Base-by-base conservation (phyloP, 2,888 invertebrate genomes). In the Dromius quadrimaculatus region DNA sequence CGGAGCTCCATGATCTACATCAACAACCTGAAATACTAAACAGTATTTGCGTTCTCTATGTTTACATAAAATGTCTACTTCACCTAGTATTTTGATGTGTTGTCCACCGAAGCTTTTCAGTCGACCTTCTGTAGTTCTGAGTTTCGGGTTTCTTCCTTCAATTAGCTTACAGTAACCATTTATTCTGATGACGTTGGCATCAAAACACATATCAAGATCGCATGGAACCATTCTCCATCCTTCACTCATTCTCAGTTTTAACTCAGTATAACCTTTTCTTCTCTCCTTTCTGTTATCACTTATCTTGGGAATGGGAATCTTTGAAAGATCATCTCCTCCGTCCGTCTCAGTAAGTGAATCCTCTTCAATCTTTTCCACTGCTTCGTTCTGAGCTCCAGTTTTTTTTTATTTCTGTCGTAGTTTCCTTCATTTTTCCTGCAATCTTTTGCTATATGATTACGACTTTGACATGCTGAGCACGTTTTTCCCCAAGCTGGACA, bases 41-140 rank as follows among this genome's bases (percentile, higher is more conserved):
- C 9, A 47, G 15, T 17, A 47, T 17, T 8, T 47, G 6, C 15
- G 9, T 9, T 17, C 11, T 11, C 22, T 54, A 54, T 54, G 15
- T 22, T 23, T 22, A 23, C 54, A 54, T 5, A 6, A n/a, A 22
- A 54, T 22, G 28, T 23, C 6, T 8, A 28, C 20, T 15, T 54
- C 28, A 28, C 54, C 54, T 54, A 28, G 9, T 15, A 59, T 28
- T 28, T 59, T 20, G 34, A 59, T 59, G 34, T 4, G 9, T 59
- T 22, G 19, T 54, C 54, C 28, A 4, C 22, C 22, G 13, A 59
- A 59, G 34, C n/a, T 11, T 59, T 15, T 59, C 17, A 34, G 17
- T 43, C 3, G 11, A 11, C 34, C 9, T 15, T 15, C 2, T 8
- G 34, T 13, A 59, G n/a, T 1, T 28, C 3, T 11, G 5, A 59